Conservation (phyloP, 2,113 vertebrate species). For the Aegotheles bennettii region DNA sequence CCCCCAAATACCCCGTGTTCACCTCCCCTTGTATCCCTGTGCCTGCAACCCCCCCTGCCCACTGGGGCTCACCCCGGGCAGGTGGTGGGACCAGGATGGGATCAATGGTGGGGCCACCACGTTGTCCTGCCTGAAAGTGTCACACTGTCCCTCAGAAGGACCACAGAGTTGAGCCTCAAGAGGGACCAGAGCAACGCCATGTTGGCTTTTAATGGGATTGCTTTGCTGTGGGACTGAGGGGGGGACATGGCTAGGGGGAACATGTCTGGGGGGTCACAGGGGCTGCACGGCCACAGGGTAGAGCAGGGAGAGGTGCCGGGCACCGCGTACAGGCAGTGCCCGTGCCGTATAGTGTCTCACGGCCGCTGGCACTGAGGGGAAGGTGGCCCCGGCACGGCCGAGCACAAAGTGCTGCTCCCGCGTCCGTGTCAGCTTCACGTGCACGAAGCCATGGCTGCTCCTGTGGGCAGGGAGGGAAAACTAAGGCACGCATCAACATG, state of each 20-base stretch:
- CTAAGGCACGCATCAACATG: not conserved
- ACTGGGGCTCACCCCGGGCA: not conserved
- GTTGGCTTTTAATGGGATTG: not conserved
- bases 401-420: slow-evolving; percentile 81
- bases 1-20: not conserved
- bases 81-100: not conserved
- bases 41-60: not conserved
- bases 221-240: accelerated
- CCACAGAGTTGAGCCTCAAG: not conserved
- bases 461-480: slow-evolving; percentile 41
- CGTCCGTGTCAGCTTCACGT: slow-evolving; percentile 87
- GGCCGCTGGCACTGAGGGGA: slow-evolving; percentile 84
- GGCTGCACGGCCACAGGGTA: slow-evolving; percentile 84
- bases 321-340: slow-evolving; percentile 87
- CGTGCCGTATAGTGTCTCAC: slow-evolving; percentile 87
- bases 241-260: not conserved
- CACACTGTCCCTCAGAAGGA: too few relatives aligned
- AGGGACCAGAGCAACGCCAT: not conserved
- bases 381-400: slow-evolving; percentile 89
- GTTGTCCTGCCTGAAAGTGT: too few relatives aligned
- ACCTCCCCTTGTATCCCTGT: not conserved
- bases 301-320: slow-evolving; percentile 86
- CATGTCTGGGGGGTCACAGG: slow-evolving; percentile 67
- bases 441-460: slow-evolving; percentile 92
- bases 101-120: not conserved